phyloP scores from a whole-genome alignment of 2,113 vertebrate species.

The Gracilinanus agilis region DNA sequence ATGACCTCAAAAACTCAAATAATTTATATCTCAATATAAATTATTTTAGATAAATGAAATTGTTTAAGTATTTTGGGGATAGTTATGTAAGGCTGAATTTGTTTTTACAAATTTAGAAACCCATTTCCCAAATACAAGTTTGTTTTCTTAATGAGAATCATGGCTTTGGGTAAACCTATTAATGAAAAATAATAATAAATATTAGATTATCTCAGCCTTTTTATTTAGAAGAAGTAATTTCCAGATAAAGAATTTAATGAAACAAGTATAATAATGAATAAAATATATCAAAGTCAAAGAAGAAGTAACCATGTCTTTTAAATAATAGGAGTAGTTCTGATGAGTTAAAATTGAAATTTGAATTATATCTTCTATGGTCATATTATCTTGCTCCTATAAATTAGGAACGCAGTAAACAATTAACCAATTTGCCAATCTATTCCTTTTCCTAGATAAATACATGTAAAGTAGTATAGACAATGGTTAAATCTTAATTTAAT shows the following conservation, averaged over 20 bases:
- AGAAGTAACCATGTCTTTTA: neutral
- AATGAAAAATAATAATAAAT: conserved; percentile 14
- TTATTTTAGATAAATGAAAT: neutral
- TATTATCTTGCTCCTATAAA: neutral
- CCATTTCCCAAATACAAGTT: neutral
- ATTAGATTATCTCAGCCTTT: conserved; percentile 28
- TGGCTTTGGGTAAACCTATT: neutral
- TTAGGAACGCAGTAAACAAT: neutral
- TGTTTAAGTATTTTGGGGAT: neutral
- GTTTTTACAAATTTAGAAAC: neutral
- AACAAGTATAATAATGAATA: neutral
- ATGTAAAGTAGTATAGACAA: too few species aligned
- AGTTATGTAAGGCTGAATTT: neutral
- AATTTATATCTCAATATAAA: neutral
- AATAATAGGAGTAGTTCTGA: conserved; percentile 5
- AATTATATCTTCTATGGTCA: neutral
- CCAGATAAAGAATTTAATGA: conserved; percentile 43
- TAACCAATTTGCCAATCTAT: neutral
- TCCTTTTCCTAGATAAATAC: too few species aligned
- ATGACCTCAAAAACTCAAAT: neutral
- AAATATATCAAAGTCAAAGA: neutral
- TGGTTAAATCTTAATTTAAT: too few species aligned
- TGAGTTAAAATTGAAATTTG: conserved; percentile 16
- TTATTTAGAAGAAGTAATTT: conserved; percentile 36
- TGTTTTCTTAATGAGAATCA: conserved; percentile 14